phyloP scores from a whole-genome alignment of 2,888 invertebrate species.

The Lomographa bimaculata region DNA sequence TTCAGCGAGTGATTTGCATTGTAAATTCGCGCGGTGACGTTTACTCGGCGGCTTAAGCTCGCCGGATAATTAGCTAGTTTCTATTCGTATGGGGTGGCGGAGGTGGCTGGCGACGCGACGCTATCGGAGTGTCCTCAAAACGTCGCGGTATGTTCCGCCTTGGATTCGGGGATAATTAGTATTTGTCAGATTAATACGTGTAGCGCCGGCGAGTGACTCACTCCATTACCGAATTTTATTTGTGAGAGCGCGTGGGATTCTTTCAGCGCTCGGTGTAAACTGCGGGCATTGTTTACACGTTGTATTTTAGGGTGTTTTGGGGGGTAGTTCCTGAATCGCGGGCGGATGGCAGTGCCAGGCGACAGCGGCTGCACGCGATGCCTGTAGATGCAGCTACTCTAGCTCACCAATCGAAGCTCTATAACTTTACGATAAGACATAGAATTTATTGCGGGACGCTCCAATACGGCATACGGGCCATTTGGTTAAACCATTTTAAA shows the following conservation, averaged over 20 bases:
- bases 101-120: constrained; percentile 38
- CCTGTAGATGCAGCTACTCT: constrained; percentile 57
- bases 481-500: constrained; percentile 47
- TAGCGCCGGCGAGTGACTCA: constrained; percentile 42
- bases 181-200: constrained; percentile 45
- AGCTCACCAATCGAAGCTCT: constrained; percentile 55
- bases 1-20: constrained; percentile 80
- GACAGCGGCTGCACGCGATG: constrained; percentile 71
- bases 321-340: constrained; percentile 67
- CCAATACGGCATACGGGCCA: constrained; percentile 37
- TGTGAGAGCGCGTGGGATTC: constrained; percentile 39
- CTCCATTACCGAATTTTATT: constrained; percentile 47
- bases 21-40: constrained; percentile 79
- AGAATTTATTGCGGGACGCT: constrained; percentile 47
- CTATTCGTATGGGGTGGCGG: constrained; percentile 68
- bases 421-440: constrained; percentile 50
- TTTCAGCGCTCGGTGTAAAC: constrained; percentile 38
- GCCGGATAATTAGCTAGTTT: constrained; percentile 80
- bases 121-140: constrained; percentile 64
- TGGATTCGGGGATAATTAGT: constrained; percentile 43
- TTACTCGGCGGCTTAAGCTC: constrained; percentile 73
- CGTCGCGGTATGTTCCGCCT: constrained; percentile 45
- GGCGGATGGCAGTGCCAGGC: constrained; percentile 82
- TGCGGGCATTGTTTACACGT: constrained; percentile 65
- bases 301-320: constrained; percentile 52